A percentile compares a stretch with the other conserved stretches of the same genome.
Conservation (phyloP, 2,797 vertebrate genomes). For the Phylloscopus collybita region DNA sequence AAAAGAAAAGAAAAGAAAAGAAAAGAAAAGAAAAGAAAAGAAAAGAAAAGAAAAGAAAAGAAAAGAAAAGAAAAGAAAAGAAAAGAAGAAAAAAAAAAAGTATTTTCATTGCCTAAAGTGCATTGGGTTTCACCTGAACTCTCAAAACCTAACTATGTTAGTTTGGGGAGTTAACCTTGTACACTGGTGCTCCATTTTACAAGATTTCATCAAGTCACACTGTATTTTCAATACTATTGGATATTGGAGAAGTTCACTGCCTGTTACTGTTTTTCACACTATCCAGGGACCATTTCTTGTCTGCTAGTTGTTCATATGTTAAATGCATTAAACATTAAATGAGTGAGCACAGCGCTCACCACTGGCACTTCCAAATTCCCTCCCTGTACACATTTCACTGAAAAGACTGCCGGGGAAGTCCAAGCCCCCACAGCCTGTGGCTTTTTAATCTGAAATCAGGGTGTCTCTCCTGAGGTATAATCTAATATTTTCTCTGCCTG, state of each 20-base stretch:
- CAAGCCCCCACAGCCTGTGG: neutral
- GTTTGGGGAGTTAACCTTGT: neutral
- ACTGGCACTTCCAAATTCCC: neutral
- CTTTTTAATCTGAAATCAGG: neutral
- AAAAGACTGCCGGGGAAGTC: neutral
- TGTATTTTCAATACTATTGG: neutral
- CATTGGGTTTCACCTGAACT: neutral
- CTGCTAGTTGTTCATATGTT: neutral
- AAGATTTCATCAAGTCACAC: neutral
- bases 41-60: neutral
- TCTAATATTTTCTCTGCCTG: neutral
- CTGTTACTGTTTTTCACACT: neutral
- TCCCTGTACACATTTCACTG: neutral
- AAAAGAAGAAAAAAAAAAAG: neutral
- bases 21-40: neutral
- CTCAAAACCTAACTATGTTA: neutral
- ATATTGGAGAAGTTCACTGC: neutral
- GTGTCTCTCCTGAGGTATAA: neutral
- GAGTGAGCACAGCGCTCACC: neutral
- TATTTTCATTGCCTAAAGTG: neutral
- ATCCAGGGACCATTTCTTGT: neutral
- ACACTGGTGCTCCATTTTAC: neutral
- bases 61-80: neutral
- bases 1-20: neutral
- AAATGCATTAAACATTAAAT: neutral